Percentiles rank a stretch among this genome's conserved stretches.
phyloP scores from a whole-genome alignment of 2,888 invertebrate genomes.

The Icerya purchasi region DNA sequence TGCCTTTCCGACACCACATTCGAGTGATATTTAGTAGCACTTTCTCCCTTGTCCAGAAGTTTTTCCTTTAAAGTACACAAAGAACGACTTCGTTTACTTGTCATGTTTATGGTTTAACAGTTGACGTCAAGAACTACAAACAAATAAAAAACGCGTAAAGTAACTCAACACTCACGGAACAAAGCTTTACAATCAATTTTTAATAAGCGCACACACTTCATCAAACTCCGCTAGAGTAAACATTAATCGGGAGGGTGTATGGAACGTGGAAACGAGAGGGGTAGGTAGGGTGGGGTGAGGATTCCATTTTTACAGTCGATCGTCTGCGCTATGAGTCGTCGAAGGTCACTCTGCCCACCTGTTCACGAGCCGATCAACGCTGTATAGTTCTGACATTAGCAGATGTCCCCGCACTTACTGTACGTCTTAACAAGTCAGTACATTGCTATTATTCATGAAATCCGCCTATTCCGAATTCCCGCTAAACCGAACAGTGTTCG shows the following conservation, averaged over 20 bases:
- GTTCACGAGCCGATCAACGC: not conserved
- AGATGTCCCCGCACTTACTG: not conserved
- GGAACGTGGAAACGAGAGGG: not conserved
- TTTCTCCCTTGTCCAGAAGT: too few species aligned
- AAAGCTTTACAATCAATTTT: too few species aligned
- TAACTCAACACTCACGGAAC: too few species aligned
- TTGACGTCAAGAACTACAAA: too few species aligned
- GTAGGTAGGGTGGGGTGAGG: not conserved
- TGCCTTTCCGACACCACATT: too few species aligned
- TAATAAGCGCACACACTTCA: not conserved
- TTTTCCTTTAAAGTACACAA: too few species aligned
- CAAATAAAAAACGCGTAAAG: too few species aligned
- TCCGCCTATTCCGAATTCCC: not conserved
- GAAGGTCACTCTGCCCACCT: not conserved
- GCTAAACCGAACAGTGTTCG: not conserved
- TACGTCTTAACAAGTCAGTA: not conserved
- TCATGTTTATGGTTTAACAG: too few species aligned
- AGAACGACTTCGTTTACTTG: too few species aligned
- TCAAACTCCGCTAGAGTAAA: not conserved
- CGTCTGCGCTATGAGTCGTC: not conserved
- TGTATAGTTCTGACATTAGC: not conserved
- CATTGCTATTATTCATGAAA: not conserved
- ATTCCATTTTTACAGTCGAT: not conserved
- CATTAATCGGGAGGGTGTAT: not conserved
- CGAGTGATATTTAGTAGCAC: too few species aligned